Base-by-base conservation (phyloP, 2,797 vertebrate species). In the Microtus obscurus region DNA sequence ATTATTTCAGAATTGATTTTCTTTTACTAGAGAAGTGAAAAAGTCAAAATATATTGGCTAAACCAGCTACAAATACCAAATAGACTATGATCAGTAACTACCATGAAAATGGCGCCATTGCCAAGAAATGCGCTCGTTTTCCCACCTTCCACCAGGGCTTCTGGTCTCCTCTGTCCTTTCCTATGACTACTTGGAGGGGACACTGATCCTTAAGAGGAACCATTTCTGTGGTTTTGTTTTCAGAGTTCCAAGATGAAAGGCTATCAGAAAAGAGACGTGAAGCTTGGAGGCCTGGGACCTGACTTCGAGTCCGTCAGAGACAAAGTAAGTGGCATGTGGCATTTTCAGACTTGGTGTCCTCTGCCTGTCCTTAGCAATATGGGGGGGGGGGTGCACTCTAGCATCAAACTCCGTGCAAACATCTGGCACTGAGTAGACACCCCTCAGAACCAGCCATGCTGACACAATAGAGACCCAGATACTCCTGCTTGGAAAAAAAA, bases 271-370 rank as follows among this genome's bases (percentile, higher is more conserved):
- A 97, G 98, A 88, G 98, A 99, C 0, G 40, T 99, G 95, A 98
- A 98, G 48, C 98, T 99, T 45, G 99, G 98, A 98, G 99, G 99
- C 93, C 99, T 99, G 11, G 99, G 99, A 93, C 99, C 99, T 25
- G 99, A 99, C 97, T 98, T 98, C 71, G 98, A 97, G 89, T 91
- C 98, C 73, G 65, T 98, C 95, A 98, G 99, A 97, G 98, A 99
- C 79, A 99, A 98, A 98, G 99, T 99, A 98, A 99, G 99, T 97
- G 4, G 8, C 10, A 0, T 17, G 14, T 2, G 4, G 21, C n/a
- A 51, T 81, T 71, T 87, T 89, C 82, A 71, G 40, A 17, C 78
- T 31, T 77, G 81, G 5, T 45, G 17, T 3, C 6, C 34, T 48
- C 83, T 12, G 6, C 51, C 56, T 34, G 25, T 65, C 45, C 86